phyloP scores from a whole-genome alignment of 2,113 vertebrate species.

The Pteronura brasiliensis region DNA sequence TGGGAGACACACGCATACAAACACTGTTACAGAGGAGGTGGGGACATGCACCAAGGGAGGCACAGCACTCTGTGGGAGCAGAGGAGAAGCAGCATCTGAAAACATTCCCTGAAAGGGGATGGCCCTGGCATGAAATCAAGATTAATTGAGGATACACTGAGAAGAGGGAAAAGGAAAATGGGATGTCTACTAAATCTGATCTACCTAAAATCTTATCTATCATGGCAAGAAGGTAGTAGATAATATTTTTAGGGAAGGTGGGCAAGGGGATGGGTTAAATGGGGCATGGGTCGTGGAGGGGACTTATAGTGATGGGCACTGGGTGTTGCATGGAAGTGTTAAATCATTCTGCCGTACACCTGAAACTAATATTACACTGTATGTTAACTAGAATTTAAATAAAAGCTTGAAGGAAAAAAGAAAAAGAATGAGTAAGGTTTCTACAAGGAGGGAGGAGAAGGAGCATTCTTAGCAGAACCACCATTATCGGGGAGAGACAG shows the following conservation, averaged over 20 bases:
- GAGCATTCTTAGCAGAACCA: not conserved
- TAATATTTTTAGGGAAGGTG: not conserved
- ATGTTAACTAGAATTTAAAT: not conserved
- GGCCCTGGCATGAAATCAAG: not conserved
- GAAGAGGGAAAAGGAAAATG: not conserved
- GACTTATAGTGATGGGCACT: not conserved
- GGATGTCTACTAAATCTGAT: not conserved
- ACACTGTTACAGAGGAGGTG: rapidly evolving
- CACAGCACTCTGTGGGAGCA: not conserved
- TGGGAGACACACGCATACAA: not conserved
- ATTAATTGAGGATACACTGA: not conserved
- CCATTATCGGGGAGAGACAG: not conserved
- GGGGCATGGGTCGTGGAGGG: not conserved
- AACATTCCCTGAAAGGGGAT: not conserved
- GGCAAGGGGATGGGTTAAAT: not conserved
- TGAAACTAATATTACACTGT: not conserved
- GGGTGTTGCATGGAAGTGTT: not conserved
- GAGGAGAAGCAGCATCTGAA: not conserved
- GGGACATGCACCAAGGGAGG: not conserved
- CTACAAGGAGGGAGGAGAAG: not conserved
- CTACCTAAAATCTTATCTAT: not conserved
- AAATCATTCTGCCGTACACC: not conserved
- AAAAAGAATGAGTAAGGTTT: not conserved
- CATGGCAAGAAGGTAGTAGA: not conserved
- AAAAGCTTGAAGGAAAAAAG: not conserved